Base-by-base conservation (phyloP, 2,888 invertebrate genomes). In the Nycteola revayana region DNA sequence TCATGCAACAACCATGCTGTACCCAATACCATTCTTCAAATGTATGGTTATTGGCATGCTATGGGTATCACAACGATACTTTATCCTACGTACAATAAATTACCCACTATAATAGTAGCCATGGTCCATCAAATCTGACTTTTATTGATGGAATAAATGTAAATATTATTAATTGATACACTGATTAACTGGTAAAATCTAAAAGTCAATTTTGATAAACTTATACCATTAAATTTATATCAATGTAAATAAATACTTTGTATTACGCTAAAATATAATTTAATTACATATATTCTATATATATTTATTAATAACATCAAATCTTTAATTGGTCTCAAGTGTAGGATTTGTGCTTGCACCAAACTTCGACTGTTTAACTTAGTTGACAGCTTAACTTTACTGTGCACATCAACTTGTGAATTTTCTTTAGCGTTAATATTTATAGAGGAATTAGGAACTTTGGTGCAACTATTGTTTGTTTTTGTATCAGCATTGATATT, bases 1-100 rank as follows among this genome's bases (percentile, higher is more conserved):
- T 36, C 85, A 85, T 86, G 86, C 86, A 82, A 77, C 73, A 72
- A 57, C 69, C 80, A 79, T 81, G 78, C 79, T 68, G 41, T 51
- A 43, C 49, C 62, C 58, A 60, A 60, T 62, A 59, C 58, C 58
- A 65, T 61, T 33, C 32, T 48, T 46, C 61, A 57, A 55, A 51
- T 61, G 46, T 49, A 58, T 52, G 49, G 55, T 59, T 53, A 60
- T 61, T 62, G 56, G 52, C 78, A 82, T 81, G 80, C 83, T 69
- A 55, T 61, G 61, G 36, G 28, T 28, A 23, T 46, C 40, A 49
- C 41, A 47, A 43, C 36, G 28, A 42, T 49, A 37, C 36, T 3
- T 28, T 33, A 31, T 36, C 51, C 46, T 58, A 57, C 14, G 14
- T 14, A 14, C 14, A 14, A 14, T 14, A n/a, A n/a, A n/a, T n/a